Conservation (phyloP, 2,797 vertebrate species). For the Aratinga solstitialis region DNA sequence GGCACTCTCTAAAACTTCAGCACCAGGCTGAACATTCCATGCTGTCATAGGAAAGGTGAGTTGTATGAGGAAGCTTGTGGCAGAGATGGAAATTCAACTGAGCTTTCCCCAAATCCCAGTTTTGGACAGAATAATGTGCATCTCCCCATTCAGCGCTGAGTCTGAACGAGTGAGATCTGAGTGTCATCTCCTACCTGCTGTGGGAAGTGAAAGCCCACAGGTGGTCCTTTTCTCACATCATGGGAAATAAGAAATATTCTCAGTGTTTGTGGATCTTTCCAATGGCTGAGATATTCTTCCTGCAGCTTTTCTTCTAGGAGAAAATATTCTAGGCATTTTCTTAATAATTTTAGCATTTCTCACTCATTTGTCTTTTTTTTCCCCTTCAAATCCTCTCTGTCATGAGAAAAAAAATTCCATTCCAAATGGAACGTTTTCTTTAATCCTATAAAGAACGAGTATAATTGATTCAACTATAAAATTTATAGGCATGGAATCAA, state of each 20-base stretch:
- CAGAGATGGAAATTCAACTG: background rate
- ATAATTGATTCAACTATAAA: constrained; percentile 74
- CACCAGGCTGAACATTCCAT: background rate
- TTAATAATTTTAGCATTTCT: constrained; percentile 48
- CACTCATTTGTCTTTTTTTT: constrained; percentile 38
- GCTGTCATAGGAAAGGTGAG: background rate
- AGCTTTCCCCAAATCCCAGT: background rate
- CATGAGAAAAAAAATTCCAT: constrained; percentile 57
- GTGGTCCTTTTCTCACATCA: background rate
- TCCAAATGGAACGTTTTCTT: constrained; percentile 69
- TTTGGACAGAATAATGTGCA: background rate
- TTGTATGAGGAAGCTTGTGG: background rate
- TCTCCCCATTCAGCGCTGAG: background rate
- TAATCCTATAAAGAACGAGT: constrained; percentile 68
- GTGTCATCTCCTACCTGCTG: background rate
- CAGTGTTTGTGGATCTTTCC: constrained; percentile 13
- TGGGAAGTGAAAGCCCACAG: background rate
- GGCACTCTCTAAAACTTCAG: background rate
- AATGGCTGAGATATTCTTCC: background rate
- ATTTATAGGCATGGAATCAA: constrained; percentile 69
- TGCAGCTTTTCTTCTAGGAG: constrained; percentile 23
- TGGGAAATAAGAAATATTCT: constrained; percentile 23
- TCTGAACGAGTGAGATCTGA: background rate
- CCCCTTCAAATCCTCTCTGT: constrained; percentile 14
- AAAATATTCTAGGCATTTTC: constrained; percentile 52